phyloP scores from a whole-genome alignment of 2,888 invertebrate genomes.

The Listrodromus nycthemerus region DNA sequence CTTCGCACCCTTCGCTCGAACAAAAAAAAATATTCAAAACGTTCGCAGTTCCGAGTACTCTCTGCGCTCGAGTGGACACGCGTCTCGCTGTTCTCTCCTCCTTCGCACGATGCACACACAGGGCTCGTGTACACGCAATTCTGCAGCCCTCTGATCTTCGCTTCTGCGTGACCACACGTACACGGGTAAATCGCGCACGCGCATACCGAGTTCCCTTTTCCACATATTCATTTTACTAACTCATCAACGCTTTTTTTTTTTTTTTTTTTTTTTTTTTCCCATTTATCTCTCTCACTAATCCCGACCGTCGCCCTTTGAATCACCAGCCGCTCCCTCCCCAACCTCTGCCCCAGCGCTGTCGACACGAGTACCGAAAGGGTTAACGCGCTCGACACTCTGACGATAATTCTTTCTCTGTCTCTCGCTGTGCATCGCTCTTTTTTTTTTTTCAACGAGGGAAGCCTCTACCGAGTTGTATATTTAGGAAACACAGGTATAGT shows the following conservation, averaged over 20 bases:
- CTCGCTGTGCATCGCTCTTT: constrained; percentile 23
- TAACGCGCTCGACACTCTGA: constrained; percentile 59
- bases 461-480: constrained; percentile 27
- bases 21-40: constrained; percentile 14
- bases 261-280: constrained; percentile 18
- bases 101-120: constrained; percentile 1
- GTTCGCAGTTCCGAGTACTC: constrained; percentile 2
- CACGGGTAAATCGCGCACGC: not conserved
- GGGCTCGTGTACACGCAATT: not conserved
- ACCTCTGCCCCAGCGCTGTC: constrained; percentile 36
- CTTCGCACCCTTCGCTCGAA: constrained; percentile 45
- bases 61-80: constrained; percentile 44
- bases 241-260: constrained; percentile 3
- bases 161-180: constrained; percentile 13
- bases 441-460: constrained; percentile 14
- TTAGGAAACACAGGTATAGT: constrained; percentile 44
- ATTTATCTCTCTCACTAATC: constrained; percentile 51
- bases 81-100: constrained; percentile 7
- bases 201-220: constrained; percentile 21
- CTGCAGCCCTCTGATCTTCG: constrained; percentile 11
- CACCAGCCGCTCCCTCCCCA: constrained; percentile 28
- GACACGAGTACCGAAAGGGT: constrained; percentile 60
- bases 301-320: constrained; percentile 25
- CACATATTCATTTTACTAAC: constrained; percentile 45
- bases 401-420: constrained; percentile 30